These are phyloP conservation scores for Bradypodion pumilum DNA, from an alignment of 2,797 vertebrate genomes.

Conservation along the genomic window DNA sequence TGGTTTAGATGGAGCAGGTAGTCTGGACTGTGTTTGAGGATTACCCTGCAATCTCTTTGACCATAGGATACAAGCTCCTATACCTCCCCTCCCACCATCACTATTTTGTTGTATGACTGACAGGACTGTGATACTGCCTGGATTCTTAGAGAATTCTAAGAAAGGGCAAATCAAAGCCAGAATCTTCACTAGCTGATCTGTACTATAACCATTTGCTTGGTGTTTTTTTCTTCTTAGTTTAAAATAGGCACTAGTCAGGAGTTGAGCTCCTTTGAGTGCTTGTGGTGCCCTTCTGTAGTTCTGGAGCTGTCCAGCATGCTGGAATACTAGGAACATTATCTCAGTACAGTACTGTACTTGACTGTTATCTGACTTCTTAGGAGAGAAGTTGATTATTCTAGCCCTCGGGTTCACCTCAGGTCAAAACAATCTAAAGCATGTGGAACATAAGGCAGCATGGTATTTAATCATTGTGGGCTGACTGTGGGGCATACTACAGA, in stretches of 20 bases:
- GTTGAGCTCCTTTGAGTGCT: not conserved
- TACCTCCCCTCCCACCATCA: slow-evolving; percentile 5
- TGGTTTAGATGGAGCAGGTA: not conserved
- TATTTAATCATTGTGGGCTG: slow-evolving; percentile 51
- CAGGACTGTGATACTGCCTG: not conserved
- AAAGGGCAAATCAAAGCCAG: not conserved
- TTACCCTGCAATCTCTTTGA: slow-evolving; percentile 1
- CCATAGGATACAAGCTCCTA: slow-evolving; percentile 39
- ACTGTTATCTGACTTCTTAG: slow-evolving; percentile 49
- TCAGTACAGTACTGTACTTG: slow-evolving; percentile 4
- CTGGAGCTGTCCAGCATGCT: not conserved
- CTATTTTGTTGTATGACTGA: not conserved
- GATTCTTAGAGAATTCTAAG: slow-evolving; percentile 1
- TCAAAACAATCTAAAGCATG: slow-evolving; percentile 58
- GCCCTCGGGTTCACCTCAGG: slow-evolving; percentile 47
- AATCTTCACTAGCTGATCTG: not conserved
- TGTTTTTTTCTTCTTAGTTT: not conserved
- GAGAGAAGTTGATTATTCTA: slow-evolving; percentile 46
- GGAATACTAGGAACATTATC: slow-evolving; percentile 2
- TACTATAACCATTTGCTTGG: not conserved
- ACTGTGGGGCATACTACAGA: slow-evolving; percentile 40
- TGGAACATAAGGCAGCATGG: slow-evolving; percentile 40
- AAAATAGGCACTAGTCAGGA: not conserved
- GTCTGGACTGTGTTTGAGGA: slow-evolving; percentile 43
- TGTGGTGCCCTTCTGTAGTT: not conserved